Evolutionary conservation across 2,888 invertebrate genomes (phyloP), one percentile per base, ranked within the genome.

Genomic region (Mesorhabditis sp.): DNA sequence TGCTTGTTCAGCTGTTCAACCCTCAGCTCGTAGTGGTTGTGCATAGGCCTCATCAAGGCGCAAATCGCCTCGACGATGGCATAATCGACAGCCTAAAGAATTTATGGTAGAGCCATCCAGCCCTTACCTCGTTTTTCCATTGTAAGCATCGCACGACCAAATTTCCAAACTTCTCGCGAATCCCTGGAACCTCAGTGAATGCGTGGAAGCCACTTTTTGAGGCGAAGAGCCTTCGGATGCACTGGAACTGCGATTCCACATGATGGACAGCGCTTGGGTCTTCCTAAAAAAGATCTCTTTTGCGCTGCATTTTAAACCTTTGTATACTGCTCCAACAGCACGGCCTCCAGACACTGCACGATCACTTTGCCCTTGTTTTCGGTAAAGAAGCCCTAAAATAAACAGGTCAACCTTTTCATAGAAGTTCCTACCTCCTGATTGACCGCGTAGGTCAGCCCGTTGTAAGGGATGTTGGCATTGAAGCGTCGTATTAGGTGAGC

Each of bases 191-290:
- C 65, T 81, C 78, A 4, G 85, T 84, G 72, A 85, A 85, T 0
- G 95, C 93, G 45, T 93, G 92, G 87, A 96, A 99, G 3, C 98
- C 98, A 65, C 95, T 93, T 90, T 97, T 98, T 81, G 95, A 96
- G 0, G 97, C 97, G 70, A 97, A 92, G 13, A 99, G 88, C 78
- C 98, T 88, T 44, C 96, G 89, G 67, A 99, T 87, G 7, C 94
- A 94, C 86, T 96, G 96, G 88, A 98, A 95, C 87, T 95, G 94
- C 2, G 93, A 92, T 88, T 98, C 97, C 62, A 74, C 73, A 70
- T 79, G 79, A 65, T 76, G 75, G 4, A 91, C 87, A 78, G 91
- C 90, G 71, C 90, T 89, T 83, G 90, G 90, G 81, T 91, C 90
- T 7, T 82, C 79, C 69, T 77, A 43, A 61, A 50, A 68, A 65